phyloP scores from a whole-genome alignment of 2,113 vertebrate genomes.

The Aphelocoma coerulescens region DNA sequence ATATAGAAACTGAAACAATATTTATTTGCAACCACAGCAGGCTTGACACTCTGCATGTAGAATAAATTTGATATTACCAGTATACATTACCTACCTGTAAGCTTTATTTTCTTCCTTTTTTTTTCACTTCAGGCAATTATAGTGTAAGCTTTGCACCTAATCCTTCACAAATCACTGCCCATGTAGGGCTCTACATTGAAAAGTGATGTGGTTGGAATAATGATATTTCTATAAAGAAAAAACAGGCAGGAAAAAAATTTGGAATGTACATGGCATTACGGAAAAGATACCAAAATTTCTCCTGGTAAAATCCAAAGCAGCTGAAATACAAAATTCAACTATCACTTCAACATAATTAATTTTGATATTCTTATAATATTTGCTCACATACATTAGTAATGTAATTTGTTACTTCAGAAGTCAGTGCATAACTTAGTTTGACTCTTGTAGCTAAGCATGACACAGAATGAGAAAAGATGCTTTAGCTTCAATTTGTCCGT shows the following conservation, averaged over 20 bases:
- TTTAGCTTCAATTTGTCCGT: background rate
- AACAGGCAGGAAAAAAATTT: slow-evolving; percentile 2
- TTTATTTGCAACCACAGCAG: slow-evolving; percentile 54
- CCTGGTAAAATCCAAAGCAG: slow-evolving; percentile 4
- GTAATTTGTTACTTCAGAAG: background rate
- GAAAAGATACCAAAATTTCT: slow-evolving; percentile 8
- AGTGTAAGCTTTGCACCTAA: background rate
- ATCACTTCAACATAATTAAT: background rate
- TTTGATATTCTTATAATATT: background rate
- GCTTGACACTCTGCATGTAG: slow-evolving; percentile 51
- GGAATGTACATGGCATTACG: background rate
- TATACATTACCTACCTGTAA: slow-evolving; percentile 42
- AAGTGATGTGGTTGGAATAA: slow-evolving; percentile 59
- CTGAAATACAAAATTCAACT: background rate
- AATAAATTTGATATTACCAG: slow-evolving; percentile 57
- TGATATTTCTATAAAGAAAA: slow-evolving; percentile 35
- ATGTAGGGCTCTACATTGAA: background rate
- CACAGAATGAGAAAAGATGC: background rate
- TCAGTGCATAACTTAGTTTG: background rate
- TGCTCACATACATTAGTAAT: background rate
- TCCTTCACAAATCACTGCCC: slow-evolving; percentile 58
- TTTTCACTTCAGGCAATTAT: background rate
- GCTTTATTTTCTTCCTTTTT: background rate
- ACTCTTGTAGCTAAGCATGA: background rate
- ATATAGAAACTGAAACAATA: slow-evolving; percentile 54